phyloP scores from a whole-genome alignment of 2,888 invertebrate genomes.

The Sphaeridia pumilis region DNA sequence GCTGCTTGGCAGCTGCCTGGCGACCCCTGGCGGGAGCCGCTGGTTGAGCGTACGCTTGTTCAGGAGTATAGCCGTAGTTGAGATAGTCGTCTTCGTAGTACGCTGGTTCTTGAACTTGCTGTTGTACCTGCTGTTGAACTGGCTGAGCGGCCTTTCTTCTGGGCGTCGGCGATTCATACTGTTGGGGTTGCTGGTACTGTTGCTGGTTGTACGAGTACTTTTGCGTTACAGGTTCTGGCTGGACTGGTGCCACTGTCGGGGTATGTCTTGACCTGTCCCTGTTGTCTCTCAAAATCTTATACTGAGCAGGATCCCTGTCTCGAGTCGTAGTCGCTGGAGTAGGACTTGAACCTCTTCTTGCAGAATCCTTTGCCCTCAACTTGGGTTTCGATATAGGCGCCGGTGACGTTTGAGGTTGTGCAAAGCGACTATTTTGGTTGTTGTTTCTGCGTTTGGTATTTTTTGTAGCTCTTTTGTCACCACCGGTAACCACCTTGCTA shows the following conservation, averaged over 20 bases:
- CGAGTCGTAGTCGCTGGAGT: too few species aligned
- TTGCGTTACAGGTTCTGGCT: background rate
- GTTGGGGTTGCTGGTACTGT: background rate
- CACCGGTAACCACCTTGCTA: background rate
- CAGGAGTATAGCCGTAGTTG: background rate
- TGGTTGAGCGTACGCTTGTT: background rate
- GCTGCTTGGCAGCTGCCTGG: background rate
- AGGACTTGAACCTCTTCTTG: background rate
- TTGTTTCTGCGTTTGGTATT: background rate
- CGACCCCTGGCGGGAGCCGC: too few species aligned
- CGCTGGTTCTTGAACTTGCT: background rate
- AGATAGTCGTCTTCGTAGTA: constrained; percentile 9
- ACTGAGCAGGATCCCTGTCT: constrained; percentile 2
- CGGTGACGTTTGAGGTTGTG: background rate
- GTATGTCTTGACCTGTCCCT: background rate
- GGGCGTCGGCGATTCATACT: background rate
- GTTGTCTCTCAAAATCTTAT: constrained; percentile 11
- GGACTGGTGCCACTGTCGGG: background rate
- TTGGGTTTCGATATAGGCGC: background rate
- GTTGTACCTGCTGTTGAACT: background rate
- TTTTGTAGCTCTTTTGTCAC: background rate
- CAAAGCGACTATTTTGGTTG: background rate
- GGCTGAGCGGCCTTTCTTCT: background rate
- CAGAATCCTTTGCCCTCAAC: background rate
- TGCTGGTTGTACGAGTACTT: constrained; percentile 5